Base-by-base conservation (phyloP, 2,113 vertebrate species). In the Ophthalmolycus amberensis region DNA sequence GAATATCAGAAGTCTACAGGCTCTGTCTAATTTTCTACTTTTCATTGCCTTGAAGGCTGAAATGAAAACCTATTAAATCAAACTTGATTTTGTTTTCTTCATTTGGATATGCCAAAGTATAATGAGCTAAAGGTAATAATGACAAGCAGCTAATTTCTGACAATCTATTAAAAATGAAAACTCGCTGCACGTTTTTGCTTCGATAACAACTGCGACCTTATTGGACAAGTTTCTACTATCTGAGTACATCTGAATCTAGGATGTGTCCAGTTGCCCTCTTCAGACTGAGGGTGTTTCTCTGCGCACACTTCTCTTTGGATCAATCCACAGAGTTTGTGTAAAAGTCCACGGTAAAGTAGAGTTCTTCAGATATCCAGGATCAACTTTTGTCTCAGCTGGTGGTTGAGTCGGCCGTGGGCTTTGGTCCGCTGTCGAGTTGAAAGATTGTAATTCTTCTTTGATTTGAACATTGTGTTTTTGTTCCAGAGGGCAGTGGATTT, bases 1-100 rank as follows among this genome's bases (percentile, higher is more conserved):
- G 81, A 37, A 77, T 93, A 91, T 93, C 91, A 63, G 48, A 87
- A 44, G 76, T 82, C 79, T 78, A 65, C 92, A 91, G 92, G 14
- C 86, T 79, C 76, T 37, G 82, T 83, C 79, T 85, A 80, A 90
- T 90, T 91, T 84, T 78, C 75, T 29, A 34, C 38, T 75, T 80
- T 82, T 86, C 84, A 72, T 78, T 81, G 83, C 90, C 80, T 83
- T 66, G 75, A 84, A 79, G 75, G 85, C 85, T 85, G 71, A 87
- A 90, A 89, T 80, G 77, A 90, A 91, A 90, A 85, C 50, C 79
- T 71, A 84, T 91, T 90, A 85, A 87, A 81, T 86, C 29, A 82
- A 82, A 86, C 34, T 48, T 60, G 64, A 76, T 77, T 79, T 77
- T 44, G 72, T 32, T 71, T 80, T 32, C 74, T 85, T 65, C 38